These are phyloP conservation scores for Cristatella mucedo DNA, from an alignment of 2,888 invertebrate genomes.

Conservation along the genomic window DNA sequence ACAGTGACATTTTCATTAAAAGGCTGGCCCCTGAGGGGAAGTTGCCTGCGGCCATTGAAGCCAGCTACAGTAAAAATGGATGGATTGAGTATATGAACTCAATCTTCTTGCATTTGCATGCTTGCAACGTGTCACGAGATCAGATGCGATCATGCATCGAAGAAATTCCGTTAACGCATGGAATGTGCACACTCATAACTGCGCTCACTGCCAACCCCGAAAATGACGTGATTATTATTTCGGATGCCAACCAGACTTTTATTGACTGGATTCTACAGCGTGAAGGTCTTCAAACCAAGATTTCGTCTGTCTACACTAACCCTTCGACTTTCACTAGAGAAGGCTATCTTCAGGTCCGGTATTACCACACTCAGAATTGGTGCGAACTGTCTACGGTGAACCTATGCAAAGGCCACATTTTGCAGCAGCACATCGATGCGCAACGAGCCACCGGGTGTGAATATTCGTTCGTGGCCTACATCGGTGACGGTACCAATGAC, in stretches of 20 bases:
- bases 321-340: slow-evolving; percentile 45
- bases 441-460: no score
- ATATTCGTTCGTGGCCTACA: no score
- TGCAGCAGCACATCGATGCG: no score
- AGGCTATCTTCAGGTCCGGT: slow-evolving; percentile 44
- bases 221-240: slow-evolving; percentile 56
- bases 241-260: slow-evolving; percentile 60
- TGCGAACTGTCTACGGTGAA: slow-evolving; percentile 56
- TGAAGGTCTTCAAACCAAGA: slow-evolving; percentile 23
- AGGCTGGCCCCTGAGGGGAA: slow-evolving; percentile 44
- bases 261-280: slow-evolving; percentile 49
- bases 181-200: slow-evolving; percentile 47
- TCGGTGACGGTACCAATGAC: no score
- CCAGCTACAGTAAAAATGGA: no score
- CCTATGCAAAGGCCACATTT: slow-evolving; percentile 69
- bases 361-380: slow-evolving; percentile 53
- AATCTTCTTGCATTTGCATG: slow-evolving; percentile 47
- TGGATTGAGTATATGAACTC: slow-evolving; percentile 58
- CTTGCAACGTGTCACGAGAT: slow-evolving; percentile 41
- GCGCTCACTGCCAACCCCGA: slow-evolving; percentile 25
- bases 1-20: slow-evolving; percentile 53
- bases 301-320: slow-evolving; percentile 51
- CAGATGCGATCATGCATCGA: slow-evolving; percentile 45
- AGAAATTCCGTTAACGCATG: slow-evolving; percentile 46
- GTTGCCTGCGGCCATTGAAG: slow-evolving; percentile 40